Evolutionary conservation across 2,888 invertebrate species (phyloP), one percentile per base, ranked within the genome.

Genomic region (Eudemis profundana): DNA sequence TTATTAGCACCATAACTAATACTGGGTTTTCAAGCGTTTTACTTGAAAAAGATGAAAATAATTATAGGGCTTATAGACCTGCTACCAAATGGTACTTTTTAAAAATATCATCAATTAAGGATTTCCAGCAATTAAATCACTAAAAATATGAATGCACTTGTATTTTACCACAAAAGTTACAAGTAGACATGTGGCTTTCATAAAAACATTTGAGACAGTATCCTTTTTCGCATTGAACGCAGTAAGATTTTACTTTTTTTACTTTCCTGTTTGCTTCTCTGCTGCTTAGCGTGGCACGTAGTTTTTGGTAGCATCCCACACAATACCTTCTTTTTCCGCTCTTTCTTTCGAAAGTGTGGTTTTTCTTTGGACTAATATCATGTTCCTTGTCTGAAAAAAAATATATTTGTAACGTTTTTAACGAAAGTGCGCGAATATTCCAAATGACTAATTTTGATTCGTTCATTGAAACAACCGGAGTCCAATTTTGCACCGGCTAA

Each of bases 181-280:
- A n/a, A n/a, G n/a, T n/a, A n/a, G n/a, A n/a, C n/a, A n/a, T n/a
- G n/a, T 50, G 49, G 2, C 29, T 50, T 12, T 50, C 29, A 5
- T 23, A 50, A 29, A 50, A 50, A 12, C 49, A 50, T 15, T 4
- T 15, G 15, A 50, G 29, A 2, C 49, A 33, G 29, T 50, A 50
- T 5, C 29, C 33, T 36, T 50, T 50, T 4, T 33, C 4, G 15
- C 50, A 50, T 19, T 36, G 33, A 33, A 50, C 1, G 4, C 50
- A 50, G 7, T 19, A 15, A 15, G 50, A 33, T n/a, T 5, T 50
- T 3, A 8, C 19, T 33, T 50, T 50, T 1, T n/a, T 29, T 1
- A 49, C 49, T 29, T 49, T 50, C 3, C 19, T 50, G 2, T 8
- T 15, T 4, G 50, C 50, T 4, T 50, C 50, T 17, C 14, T 29